Conservation (phyloP, 2,888 invertebrate genomes). For the Cryptophagus acutangulus region DNA sequence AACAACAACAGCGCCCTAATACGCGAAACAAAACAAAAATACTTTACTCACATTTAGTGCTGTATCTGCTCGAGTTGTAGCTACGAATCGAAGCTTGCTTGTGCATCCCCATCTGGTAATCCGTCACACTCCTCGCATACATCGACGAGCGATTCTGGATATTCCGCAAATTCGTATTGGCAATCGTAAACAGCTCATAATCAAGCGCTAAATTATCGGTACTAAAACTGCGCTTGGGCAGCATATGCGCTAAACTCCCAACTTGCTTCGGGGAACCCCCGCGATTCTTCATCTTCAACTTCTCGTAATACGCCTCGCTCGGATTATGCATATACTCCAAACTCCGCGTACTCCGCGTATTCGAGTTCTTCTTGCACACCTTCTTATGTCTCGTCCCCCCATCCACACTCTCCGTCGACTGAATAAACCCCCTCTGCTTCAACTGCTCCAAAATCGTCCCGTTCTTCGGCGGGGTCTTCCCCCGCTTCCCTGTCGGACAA, state of each 20-base stretch:
- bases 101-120: constrained; percentile 29
- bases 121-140: constrained; percentile 40
- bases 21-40: constrained; percentile 7
- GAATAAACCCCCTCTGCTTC: constrained; percentile 50
- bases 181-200: constrained; percentile 63
- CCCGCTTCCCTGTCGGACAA: no score
- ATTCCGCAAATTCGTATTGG: constrained; percentile 46
- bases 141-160: constrained; percentile 27
- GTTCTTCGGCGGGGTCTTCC: constrained; percentile 27
- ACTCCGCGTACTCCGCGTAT: constrained; percentile 47
- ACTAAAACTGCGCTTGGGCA: constrained; percentile 27
- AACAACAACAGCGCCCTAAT: neutral
- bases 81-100: constrained; percentile 31
- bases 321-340: constrained; percentile 55
- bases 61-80: constrained; percentile 25
- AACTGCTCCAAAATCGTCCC: constrained; percentile 50
- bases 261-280: no score
- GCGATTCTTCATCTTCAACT: no score
- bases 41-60: constrained; percentile 12
- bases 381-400: constrained; percentile 33
- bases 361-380: constrained; percentile 43
- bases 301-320: constrained; percentile 51
- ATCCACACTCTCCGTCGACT: constrained; percentile 26
- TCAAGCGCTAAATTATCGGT: constrained; percentile 49
- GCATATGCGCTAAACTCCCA: no score